Base-by-base conservation (phyloP, 2,888 invertebrate genomes). In the Pyrrhia umbra region DNA sequence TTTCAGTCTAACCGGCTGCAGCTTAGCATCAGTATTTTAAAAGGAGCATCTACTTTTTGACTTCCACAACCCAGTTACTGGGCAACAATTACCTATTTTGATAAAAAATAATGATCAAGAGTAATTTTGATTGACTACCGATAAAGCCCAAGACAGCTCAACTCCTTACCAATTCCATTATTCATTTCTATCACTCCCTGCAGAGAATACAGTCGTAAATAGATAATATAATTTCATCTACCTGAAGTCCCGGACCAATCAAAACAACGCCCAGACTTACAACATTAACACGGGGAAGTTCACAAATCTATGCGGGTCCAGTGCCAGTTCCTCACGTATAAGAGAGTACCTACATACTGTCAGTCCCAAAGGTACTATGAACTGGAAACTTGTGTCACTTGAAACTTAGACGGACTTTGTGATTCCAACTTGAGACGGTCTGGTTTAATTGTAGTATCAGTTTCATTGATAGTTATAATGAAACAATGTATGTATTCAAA, bases 351-450 rank as follows among this genome's bases (percentile, higher is more conserved):
- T 23, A 23, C 23, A 23, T 23, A 30, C 10, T 39, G 37, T 45
- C 61, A 20, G 23, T 39, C 69, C 69, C 65, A 49, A 8, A 23
- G 69, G 65, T 49, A 37, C 23, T n/a, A 45, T 69, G n/a, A 9
- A 10, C 23, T 40, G 23, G 61, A 39, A 66, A 66, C 49, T 60
- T 39, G 4, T 40, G 20, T 30, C 21, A 45, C 61, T 45, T 69
- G 30, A 39, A 66, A 60, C 61, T 66, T 60, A 2, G 23, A 27
- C 37, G 43, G 23, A 68, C 68, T 66, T 18, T 42, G 16, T 27
- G 15, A n/a, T 20, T 39, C 15, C 1, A 66, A 69, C 45, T 66
- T 39, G 61, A 39, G 5, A 34, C 30, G 70, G 60, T 49, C 42
- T 6, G 1, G 18, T 25, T 3, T 37, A 43, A 58, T 43, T 20